Evolutionary conservation across 2,797 vertebrate species (phyloP).

Genomic region (Limosa lapponica): DNA sequence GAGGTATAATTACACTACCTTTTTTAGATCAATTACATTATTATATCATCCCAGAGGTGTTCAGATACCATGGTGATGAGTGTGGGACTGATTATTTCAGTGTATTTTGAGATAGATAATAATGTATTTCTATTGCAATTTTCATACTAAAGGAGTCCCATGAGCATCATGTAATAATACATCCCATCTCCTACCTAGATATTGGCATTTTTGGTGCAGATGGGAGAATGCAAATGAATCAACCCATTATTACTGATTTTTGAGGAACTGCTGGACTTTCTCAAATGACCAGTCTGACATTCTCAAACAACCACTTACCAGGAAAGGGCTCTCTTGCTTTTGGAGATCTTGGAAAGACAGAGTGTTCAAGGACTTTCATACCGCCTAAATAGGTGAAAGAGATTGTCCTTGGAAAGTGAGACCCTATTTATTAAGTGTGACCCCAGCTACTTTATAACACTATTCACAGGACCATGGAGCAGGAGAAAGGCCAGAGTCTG

Average conservation of each 20-base stretch:
- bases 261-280: background rate
- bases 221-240: background rate
- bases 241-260: background rate
- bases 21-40: constrained; percentile 45
- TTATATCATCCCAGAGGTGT: constrained; percentile 30
- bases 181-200: background rate
- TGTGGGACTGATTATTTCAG: background rate
- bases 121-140: constrained; percentile 28
- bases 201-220: background rate
- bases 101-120: constrained; percentile 12
- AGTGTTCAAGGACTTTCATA: background rate
- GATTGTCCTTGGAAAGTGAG: background rate
- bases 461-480: background rate
- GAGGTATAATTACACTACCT: constrained; percentile 38
- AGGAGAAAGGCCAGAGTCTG: background rate
- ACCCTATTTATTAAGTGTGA: rapidly evolving
- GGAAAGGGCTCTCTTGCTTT: background rate
- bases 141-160: background rate
- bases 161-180: background rate
- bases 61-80: constrained; percentile 29
- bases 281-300: too few species aligned
- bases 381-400: background rate
- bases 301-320: background rate
- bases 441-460: background rate
- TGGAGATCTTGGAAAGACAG: background rate